These are phyloP conservation scores for Cyclina sinensis DNA, from an alignment of 1,140 invertebrate species.

Conservation along the genomic window DNA sequence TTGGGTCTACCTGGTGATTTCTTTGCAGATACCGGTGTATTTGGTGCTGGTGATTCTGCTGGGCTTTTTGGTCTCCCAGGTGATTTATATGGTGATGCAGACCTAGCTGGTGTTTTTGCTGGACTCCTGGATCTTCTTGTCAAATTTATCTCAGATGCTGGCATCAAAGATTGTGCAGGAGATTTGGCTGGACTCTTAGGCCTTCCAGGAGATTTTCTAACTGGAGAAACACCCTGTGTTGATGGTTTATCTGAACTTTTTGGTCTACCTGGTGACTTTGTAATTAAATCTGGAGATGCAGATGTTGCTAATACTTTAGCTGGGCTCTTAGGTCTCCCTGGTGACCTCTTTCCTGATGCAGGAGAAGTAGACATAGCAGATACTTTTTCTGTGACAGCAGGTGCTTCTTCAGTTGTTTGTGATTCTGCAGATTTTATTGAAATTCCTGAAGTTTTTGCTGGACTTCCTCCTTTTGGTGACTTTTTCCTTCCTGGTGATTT, in stretches of 20 bases:
- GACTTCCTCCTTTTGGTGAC: background rate
- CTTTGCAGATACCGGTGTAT: background rate
- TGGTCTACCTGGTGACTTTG: conserved; percentile 18
- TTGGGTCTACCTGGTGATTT: conserved; percentile 25
- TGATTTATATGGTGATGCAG: background rate
- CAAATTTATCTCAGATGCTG: background rate
- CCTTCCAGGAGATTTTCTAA: conserved; percentile 16
- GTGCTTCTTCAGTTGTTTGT: background rate
- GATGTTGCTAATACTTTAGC: conserved; percentile 27
- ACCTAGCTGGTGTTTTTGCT: conserved; percentile 36
- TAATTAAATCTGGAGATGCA: background rate
- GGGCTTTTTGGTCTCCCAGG: background rate
- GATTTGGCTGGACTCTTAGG: background rate
- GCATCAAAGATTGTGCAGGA: background rate
- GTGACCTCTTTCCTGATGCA: conserved; percentile 5
- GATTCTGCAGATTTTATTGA: background rate
- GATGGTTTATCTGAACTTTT: conserved; percentile 35
- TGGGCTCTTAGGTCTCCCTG: conserved; percentile 13
- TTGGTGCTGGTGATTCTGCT: background rate
- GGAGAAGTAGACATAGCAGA: conserved; percentile 13
- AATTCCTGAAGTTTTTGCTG: background rate
- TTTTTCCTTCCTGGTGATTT: background rate
- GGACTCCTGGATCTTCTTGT: background rate
- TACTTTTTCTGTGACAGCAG: conserved; percentile 13
- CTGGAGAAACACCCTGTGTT: conserved; percentile 3